Base-by-base conservation (phyloP, 1,140 invertebrate species). In the Brachionus sp. region DNA sequence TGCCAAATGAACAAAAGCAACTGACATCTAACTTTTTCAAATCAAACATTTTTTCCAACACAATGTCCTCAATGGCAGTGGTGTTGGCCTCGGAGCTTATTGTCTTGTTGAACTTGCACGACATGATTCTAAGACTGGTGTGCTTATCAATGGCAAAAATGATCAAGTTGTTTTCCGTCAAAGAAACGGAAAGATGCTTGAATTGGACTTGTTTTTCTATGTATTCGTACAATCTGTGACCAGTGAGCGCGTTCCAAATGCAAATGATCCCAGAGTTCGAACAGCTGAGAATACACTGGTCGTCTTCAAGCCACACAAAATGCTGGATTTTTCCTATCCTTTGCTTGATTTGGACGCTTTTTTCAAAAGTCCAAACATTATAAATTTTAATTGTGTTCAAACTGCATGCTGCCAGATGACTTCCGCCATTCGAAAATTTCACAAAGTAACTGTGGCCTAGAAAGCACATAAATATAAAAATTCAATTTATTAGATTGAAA, bases 171-270 rank as follows among this genome's bases (percentile, higher is more conserved):
- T n/a, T 39, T 75, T 75, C 16, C 16, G 19, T 12, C 3, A n/a
- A 19, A 0, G 16, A 46, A 44, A 75, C 44, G 9, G 42, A 75
- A 19, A 75, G 2, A 44, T 46, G 70, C 33, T 46, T 75, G 16
- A 75, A 75, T 75, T 75, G 70, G n/a, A 46, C 42, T 46, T 75
- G 70, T 46, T 75, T 75, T 75, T 75, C 70, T 44, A 75, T 75
- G 70, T 50, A 75, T 25, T 75, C 70, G 23, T 75, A 75, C 19
- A 75, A 46, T 25, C 70, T 29, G 9, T 75, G 70, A 10, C 70
- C 70, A 5, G 70, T 75, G 23, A 75, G 46, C 12, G 23, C 39
- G 33, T 75, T 75, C 70, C 70, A 75, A 35, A 75, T 75, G 42
- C 70, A 75, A 12, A 75, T 75, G 3, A 75, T 75, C 7, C 70